These are phyloP conservation scores for Macroteleia sp. DNA, from an alignment of 2,888 invertebrate genomes.

Conservation along the genomic window DNA sequence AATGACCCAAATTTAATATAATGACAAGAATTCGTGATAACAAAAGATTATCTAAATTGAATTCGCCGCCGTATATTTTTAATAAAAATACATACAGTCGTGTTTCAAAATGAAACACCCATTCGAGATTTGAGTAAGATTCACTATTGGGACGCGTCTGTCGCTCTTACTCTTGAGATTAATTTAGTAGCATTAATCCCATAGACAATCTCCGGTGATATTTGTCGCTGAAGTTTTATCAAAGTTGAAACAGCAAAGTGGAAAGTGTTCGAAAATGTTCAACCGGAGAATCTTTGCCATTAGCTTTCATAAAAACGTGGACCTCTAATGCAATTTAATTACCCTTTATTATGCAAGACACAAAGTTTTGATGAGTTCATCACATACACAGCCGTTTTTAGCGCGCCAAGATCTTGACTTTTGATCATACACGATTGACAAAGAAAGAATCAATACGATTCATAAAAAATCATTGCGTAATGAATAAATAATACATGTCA, in stretches of 20 bases:
- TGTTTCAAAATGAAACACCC: not conserved
- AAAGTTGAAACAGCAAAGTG: conserved; percentile 30
- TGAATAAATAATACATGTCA: too few relatives aligned
- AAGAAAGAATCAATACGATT: too few relatives aligned
- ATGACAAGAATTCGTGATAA: not conserved
- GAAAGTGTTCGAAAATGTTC: conserved; percentile 5
- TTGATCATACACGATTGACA: too few relatives aligned
- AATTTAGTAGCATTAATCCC: conserved; percentile 6
- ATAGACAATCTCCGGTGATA: conserved; percentile 14
- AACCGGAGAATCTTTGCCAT: conserved; percentile 5
- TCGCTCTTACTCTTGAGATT: conserved; percentile 22
- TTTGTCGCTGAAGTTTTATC: conserved; percentile 17
- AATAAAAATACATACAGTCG: conserved; percentile 16
- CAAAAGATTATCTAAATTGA: not conserved
- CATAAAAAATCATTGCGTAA: too few relatives aligned
- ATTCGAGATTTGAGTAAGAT: not conserved
- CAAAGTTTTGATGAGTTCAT: conserved; percentile 51
- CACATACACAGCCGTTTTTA: conserved; percentile 56
- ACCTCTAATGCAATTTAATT: conserved; percentile 33
- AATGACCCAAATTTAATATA: not conserved
- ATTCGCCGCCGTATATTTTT: not conserved
- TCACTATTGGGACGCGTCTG: not conserved
- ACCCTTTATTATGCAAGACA: conserved; percentile 41
- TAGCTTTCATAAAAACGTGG: conserved; percentile 20
- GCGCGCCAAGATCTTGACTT: too few relatives aligned